These are phyloP conservation scores for Hypothenemus hampei DNA, from an alignment of 1,140 invertebrate genomes.

Conservation along the genomic window DNA sequence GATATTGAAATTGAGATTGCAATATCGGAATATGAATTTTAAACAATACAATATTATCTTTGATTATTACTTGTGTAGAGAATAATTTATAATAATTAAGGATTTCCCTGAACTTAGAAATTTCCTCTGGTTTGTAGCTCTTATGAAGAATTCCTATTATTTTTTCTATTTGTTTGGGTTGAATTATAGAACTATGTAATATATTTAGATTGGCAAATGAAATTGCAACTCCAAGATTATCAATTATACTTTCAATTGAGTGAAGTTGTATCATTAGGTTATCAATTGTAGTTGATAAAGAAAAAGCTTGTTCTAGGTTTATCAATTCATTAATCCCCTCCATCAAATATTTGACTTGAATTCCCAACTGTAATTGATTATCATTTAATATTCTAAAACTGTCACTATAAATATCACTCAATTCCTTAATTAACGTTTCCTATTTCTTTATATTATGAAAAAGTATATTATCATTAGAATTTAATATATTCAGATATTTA, in stretches of 20 bases:
- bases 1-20: no score
- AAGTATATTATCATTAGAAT: no score
- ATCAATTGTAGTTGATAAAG: not conserved
- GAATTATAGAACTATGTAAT: not conserved
- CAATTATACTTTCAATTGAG: not conserved
- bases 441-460: no score
- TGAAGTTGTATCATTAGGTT: not conserved
- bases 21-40: constrained; percentile 1
- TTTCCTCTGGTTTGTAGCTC: not conserved
- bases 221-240: constrained; percentile 5
- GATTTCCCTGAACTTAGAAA: not conserved
- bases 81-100: not conserved
- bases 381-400: no score
- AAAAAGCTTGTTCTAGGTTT: no score
- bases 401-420: no score
- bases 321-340: no score
- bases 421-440: no score
- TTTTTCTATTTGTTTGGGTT: not conserved
- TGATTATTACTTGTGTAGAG: not conserved
- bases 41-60: not conserved
- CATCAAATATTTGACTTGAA: no score
- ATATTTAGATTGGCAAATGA: constrained; percentile 1
- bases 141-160: not conserved
- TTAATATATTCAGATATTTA: no score
- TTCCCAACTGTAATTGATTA: no score